Percentiles rank a stretch among this genome's conserved stretches.
These are phyloP conservation scores for Lycocerus yunnanus DNA, from an alignment of 2,888 invertebrate genomes.

Conservation along the genomic window DNA sequence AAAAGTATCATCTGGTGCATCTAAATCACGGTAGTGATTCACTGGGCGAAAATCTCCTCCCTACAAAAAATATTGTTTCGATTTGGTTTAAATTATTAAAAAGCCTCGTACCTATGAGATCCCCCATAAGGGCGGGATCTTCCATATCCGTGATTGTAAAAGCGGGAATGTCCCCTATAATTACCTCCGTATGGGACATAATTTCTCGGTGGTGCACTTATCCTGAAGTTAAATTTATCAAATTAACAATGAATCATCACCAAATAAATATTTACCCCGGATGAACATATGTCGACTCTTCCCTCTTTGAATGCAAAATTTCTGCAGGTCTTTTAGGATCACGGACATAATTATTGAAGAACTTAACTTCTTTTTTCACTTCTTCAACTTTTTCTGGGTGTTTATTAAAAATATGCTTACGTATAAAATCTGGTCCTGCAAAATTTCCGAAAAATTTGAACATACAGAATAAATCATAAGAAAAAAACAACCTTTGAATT, in stretches of 20 bases:
- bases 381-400: constrained; percentile 97
- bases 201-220: constrained; percentile 44
- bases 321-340: constrained; percentile 95
- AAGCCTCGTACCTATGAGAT: constrained; percentile 39
- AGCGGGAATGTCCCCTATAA: constrained; percentile 57
- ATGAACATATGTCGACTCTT: constrained; percentile 55
- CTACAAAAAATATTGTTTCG: constrained; percentile 50
- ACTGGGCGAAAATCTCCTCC: constrained; percentile 81
- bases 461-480: neutral
- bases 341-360: constrained; percentile 94
- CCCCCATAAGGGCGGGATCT: constrained; percentile 20
- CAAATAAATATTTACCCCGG: constrained; percentile 39
- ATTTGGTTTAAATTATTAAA: neutral
- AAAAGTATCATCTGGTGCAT: constrained; percentile 83
- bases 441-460: neutral
- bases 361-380: constrained; percentile 94
- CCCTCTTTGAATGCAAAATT: constrained; percentile 69
- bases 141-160: constrained; percentile 57
- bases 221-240: constrained; percentile 14
- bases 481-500: constrained; percentile 76
- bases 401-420: constrained; percentile 98
- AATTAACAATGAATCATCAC: neutral
- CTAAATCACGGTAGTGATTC: constrained; percentile 91
- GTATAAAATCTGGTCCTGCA: constrained; percentile 91
- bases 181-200: constrained; percentile 50